Evolutionary conservation across 2,797 vertebrate genomes (phyloP), one percentile per base, ranked within the genome.

Genomic region (Astyanax mexicanus): DNA sequence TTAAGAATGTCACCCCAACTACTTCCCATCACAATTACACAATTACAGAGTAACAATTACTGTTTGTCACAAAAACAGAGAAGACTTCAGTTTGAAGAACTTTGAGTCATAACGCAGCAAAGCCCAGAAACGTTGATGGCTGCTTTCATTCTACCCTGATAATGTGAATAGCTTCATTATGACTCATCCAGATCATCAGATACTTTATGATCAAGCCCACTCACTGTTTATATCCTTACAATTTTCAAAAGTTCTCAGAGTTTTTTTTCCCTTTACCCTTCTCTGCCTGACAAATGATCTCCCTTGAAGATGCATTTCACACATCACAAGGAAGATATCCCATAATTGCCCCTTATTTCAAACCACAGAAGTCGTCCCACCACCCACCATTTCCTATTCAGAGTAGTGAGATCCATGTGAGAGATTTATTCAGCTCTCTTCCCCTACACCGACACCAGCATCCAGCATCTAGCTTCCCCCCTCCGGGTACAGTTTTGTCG

Each of bases 301-400:
- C 65, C 44, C 70, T 73, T 73, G 58, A 68, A 81, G 42, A 55
- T 64, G 42, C 61, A 51, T 85, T 78, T 68, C 67, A 68, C 55
- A 76, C 80, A 78, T 78, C 75, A 74, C 54, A 60, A 52, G 32
- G 44, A 75, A 67, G 47, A 69, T 51, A 67, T 78, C 71, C 35
- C 66, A 75, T 73, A 80, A 81, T 79, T 82, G 73, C 70, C 68
- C 35, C 67, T 61, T 60, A 73, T 35, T 76, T 79, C 57, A 73
- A 72, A 71, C 66, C 67, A 38, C 29, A n/a, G 42, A 72, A 80
- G 19, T 29, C 52, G 25, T 17, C 58, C 60, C 51, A 51, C 77
- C 78, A 75, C 67, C 70, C 70, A 78, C 35, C 47, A 40, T 72
- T 75, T 78, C 72, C 75, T n/a, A 51, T 62, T 44, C 47, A 65